A percentile compares a stretch with the other conserved stretches of the same genome.
phyloP scores from a whole-genome alignment of 2,113 vertebrate species.

The Stictonetta naevosa region DNA sequence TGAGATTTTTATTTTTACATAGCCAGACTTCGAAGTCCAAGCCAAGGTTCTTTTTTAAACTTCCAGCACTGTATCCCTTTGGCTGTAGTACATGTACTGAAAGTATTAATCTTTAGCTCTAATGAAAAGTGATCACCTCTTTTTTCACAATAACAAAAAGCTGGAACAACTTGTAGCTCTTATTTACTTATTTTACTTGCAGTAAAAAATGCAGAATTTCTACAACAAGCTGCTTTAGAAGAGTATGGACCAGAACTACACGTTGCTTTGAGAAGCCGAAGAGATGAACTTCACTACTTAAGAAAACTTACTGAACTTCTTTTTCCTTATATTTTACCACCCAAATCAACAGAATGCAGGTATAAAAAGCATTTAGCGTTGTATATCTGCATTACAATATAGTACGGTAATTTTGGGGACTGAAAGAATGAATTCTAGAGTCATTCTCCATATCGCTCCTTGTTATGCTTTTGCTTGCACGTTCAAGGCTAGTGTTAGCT shows the following conservation, averaged over 20 bases:
- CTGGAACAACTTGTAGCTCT: not conserved
- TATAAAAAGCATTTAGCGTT: slow-evolving; percentile 64
- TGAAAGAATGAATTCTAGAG: not conserved
- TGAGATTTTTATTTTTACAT: not conserved
- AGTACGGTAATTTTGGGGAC: not conserved
- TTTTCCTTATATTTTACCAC: slow-evolving; percentile 91
- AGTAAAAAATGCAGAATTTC: slow-evolving; percentile 83
- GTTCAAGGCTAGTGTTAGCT: not conserved
- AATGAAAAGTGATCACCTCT: not conserved
- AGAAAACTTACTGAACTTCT: slow-evolving; percentile 92
- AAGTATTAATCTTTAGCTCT: not conserved
- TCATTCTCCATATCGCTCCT: not conserved
- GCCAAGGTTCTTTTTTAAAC: not conserved
- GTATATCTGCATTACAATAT: not conserved
- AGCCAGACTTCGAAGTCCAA: not conserved
- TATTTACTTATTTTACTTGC: slow-evolving; percentile 4
- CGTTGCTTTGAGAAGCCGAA: slow-evolving; percentile 87
- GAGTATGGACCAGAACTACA: slow-evolving; percentile 93
- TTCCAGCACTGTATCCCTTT: not conserved
- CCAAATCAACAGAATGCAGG: slow-evolving; percentile 96
- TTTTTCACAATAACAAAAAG: not conserved
- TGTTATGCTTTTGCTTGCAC: not conserved
- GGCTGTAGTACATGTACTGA: not conserved
- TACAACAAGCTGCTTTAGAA: slow-evolving; percentile 90
- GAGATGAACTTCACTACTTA: slow-evolving; percentile 92